Evolutionary conservation across 2,797 vertebrate species (phyloP).

Genomic region (Triplophysa yarkandensis): DNA sequence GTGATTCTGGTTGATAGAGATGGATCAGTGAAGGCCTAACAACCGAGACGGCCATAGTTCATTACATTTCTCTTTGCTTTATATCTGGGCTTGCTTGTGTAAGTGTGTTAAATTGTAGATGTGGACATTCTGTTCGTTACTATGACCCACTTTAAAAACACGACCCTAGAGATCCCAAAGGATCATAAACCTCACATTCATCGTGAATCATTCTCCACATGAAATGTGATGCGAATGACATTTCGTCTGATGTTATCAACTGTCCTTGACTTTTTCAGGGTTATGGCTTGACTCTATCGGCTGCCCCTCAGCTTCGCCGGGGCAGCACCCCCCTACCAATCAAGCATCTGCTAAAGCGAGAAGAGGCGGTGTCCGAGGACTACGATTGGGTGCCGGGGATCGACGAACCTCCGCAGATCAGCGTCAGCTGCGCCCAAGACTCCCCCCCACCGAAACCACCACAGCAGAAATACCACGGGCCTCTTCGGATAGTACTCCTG

Average conservation of each 20-base stretch:
- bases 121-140: not conserved
- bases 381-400: conserved; percentile 78
- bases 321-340: conserved; percentile 89
- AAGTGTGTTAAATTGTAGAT: conserved; percentile 12
- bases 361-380: conserved; percentile 82
- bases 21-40: not conserved
- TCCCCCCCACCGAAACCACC: conserved; percentile 70
- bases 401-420: conserved; percentile 72
- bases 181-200: conserved; percentile 1
- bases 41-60: not conserved
- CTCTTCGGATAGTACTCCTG: conserved; percentile 79
- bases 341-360: conserved; percentile 85
- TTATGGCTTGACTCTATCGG: conserved; percentile 79
- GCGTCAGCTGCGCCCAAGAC: conserved; percentile 69
- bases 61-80: not conserved
- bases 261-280: conserved; percentile 52
- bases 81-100: conserved; percentile 29
- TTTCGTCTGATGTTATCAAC: not conserved
- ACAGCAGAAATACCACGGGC: conserved; percentile 66
- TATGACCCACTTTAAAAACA: conserved; percentile 60
- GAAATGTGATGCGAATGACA: conserved; percentile 9
- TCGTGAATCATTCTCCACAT: conserved; percentile 47
- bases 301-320: conserved; percentile 78
- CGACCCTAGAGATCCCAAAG: conserved; percentile 37
- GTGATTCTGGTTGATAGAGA: conserved; percentile 26